These are phyloP conservation scores for Onychomys arenicola DNA, from an alignment of 2,797 vertebrate species.

Conservation along the genomic window DNA sequence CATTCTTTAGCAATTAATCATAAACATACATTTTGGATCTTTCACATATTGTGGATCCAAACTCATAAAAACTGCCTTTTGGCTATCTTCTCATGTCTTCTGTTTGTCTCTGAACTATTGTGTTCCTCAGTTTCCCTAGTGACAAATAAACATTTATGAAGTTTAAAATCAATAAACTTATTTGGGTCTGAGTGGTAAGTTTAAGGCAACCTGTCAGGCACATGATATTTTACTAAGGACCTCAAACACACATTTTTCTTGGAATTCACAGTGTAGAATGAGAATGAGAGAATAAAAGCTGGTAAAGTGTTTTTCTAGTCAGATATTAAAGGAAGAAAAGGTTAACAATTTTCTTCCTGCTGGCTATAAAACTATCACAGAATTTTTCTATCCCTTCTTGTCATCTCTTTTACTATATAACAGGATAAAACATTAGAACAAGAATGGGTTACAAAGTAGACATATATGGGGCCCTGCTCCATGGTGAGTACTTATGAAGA, in stretches of 20 bases:
- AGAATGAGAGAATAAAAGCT: slow-evolving; percentile 57
- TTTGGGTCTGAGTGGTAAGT: background rate
- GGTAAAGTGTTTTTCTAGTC: slow-evolving; percentile 31
- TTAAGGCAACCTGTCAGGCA: background rate
- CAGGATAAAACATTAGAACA: slow-evolving; percentile 54
- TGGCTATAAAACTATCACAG: slow-evolving; percentile 52
- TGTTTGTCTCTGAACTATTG: background rate
- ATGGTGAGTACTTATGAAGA: slow-evolving; percentile 61
- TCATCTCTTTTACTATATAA: slow-evolving; percentile 15
- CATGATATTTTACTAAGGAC: slow-evolving; percentile 49
- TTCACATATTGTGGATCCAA: background rate
- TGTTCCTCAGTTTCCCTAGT: slow-evolving; percentile 9
- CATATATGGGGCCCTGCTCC: background rate
- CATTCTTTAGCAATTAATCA: background rate
- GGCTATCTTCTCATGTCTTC: background rate
- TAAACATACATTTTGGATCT: background rate
- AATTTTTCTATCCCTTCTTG: slow-evolving; percentile 5
- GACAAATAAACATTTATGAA: background rate
- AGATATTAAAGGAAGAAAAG: slow-evolving; percentile 71
- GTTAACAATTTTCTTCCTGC: slow-evolving; percentile 62
- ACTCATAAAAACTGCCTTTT: background rate
- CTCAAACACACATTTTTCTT: slow-evolving; percentile 6
- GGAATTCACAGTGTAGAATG: slow-evolving; percentile 17
- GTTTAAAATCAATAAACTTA: background rate
- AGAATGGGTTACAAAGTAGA: slow-evolving; percentile 62